These are phyloP conservation scores for Menura novaehollandiae DNA, from an alignment of 2,113 vertebrate genomes.

Conservation along the genomic window DNA sequence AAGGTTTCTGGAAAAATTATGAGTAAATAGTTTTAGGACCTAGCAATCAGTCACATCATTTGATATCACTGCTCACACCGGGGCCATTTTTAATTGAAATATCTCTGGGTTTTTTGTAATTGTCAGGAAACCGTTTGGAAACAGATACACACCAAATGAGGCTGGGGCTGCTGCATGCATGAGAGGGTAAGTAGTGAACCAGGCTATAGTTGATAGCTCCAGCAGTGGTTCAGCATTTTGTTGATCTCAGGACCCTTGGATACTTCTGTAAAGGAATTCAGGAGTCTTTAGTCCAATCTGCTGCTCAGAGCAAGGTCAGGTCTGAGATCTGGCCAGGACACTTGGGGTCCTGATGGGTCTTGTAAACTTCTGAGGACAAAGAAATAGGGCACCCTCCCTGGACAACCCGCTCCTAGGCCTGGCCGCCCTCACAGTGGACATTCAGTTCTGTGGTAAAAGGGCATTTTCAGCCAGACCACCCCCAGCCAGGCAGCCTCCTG, in stretches of 20 bases:
- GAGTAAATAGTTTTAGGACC: not conserved
- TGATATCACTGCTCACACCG: not conserved
- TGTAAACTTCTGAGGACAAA: not conserved
- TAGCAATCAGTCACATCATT: not conserved
- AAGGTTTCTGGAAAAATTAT: not conserved
- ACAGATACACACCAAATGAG: not conserved
- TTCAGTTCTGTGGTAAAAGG: not conserved
- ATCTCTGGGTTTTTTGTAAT: fast-evolving
- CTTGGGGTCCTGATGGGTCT: not conserved
- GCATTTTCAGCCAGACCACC: not conserved
- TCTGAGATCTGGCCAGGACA: not conserved
- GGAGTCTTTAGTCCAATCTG: not conserved
- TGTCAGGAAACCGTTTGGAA: not conserved
- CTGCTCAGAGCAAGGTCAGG: not conserved
- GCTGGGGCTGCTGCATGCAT: not conserved
- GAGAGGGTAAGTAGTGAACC: not conserved
- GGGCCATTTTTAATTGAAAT: not conserved
- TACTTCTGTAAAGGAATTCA: not conserved
- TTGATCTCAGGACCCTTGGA: not conserved
- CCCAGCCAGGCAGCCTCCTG: not conserved
- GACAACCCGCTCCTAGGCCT: not conserved
- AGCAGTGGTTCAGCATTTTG: not conserved
- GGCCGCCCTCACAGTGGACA: fast-evolving
- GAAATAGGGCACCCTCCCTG: not conserved
- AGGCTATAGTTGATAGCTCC: not conserved